Base-by-base conservation (phyloP, 2,797 vertebrate genomes). In the Chiloscyllium punctatum region DNA sequence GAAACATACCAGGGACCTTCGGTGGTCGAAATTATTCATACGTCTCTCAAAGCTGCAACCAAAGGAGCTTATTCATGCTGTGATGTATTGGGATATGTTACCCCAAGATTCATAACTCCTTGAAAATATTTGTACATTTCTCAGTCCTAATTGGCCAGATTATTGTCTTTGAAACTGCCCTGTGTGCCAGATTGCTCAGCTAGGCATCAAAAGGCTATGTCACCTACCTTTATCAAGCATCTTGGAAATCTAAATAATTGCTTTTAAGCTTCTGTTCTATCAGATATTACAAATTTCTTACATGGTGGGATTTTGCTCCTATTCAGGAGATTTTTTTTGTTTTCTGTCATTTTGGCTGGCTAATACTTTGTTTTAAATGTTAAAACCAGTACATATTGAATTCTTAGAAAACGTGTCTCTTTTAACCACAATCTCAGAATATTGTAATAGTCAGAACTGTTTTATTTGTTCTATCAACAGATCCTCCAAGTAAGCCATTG, bases 401-500 rank as follows among this genome's bases (percentile, higher is more conserved):
- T 77, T n/a, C 51, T 51, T 77, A 77, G 88, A n/a, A 57, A 74
- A 21, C 16, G 6, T n/a, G 7, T 3, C 92, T 37, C 69, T 16
- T 51, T 57, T 51, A 95, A 53, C 48, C 77, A 77, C 51, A 53
- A 53, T 48, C 42, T 42, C 13, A 51, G 68, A 21, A 51, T 94
- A 51, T 94, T 94, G 69, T 11, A 74, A 74, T 13, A 74, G 4
- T 74, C 25, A 53, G 42, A 21, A 16, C 16, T 33, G 42, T 72
- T 69, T 48, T 94, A 23, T 42, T 74, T 53, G 27, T 74, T 94
- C 48, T 48, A 51, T 77, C 16, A 77, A 74, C 71, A 95, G 94
- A 95, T 95, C 69, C 94, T 95, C 71, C 94, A 53, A 74, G 71
- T 77, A 95, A 95, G 51, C 94, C 94, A 77, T 33, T 72, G 69